Evolutionary conservation across 2,797 vertebrate species (phyloP), one percentile per base, ranked within the genome.

Genomic region (Clamator glandarius): DNA sequence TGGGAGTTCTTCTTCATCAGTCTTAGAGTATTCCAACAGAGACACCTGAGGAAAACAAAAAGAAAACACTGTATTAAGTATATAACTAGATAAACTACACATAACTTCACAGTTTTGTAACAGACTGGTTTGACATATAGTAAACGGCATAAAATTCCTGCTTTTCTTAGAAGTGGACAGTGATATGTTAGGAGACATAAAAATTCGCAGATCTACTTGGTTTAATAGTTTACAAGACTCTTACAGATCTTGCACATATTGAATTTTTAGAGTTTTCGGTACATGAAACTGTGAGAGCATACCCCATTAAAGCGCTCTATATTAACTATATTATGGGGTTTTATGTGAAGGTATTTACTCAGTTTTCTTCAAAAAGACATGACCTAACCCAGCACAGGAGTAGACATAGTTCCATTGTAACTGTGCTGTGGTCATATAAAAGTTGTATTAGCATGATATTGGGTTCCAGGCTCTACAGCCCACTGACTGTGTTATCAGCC

Each of bases 11-110:
- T 98, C 95, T 8, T 92, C 88, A 72, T 97, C 89, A 17, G 92
- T 98, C 50, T 98, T 96, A 8, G 98, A 98, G 96, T 98, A 97
- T 74, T 95, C 92, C 92, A 98, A 86, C 58, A 99, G 95, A 85
- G 95, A 97, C 10, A 90, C 92, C 98, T 99, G 13, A 39, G 12
- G 13, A 4, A 20, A 73, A 73, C 42, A 39, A 93, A 75, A 59
- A 96, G 15, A 26, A 80, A 90, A 76, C 73, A 75, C 20, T 62
- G 17, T 26, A 63, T 57, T 63, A 75, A 51, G 23, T 18, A 39
- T 26, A 15, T 52, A 76, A 55, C 14, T 33, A n/a, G 25, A 78
- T 28, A 33, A 7, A 78, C 23, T 25, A 11, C 35, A 54, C 16
- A 24, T 24, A 67, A 67, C 41, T 75, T n/a, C 54, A 50, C 36